Evolutionary conservation across 2,888 invertebrate species (phyloP), one percentile per base, ranked within the genome.

Genomic region (Odontocerum albicorne): DNA sequence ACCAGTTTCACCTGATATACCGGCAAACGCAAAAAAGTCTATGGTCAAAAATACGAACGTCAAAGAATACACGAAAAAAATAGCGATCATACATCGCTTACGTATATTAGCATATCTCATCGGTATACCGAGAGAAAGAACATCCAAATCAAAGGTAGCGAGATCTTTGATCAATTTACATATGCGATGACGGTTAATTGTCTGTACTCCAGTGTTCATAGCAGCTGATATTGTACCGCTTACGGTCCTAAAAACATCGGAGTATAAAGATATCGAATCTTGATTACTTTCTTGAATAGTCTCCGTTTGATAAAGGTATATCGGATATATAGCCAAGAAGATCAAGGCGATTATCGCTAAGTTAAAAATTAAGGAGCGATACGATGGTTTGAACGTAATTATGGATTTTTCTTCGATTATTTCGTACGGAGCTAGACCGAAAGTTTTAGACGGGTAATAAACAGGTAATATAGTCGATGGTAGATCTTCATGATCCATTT

Each of bases 351-450:
- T 8, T 2, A 27, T 12, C 3, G 27, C 13, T 19, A 21, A 8
- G 16, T 36, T 40, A 31, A 52, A 50, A 12, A 49, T n/a, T 2
- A 49, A 17, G 2, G 40, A 33, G 8, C 31, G 17, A 17, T 31
- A 47, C 12, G 22, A 39, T 1, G 49, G 10, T 1, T 32, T 39
- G 42, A 42, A 57, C 33, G 42, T 12, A 12, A 19, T 27, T 13
- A 7, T 44, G 3, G 21, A 12, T 6, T 42, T 39, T 8, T 35
- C 20, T 3, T 8, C 16, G n/a, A 12, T 4, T 3, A 32, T 4
- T 1, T 13, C 20, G 15, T 49, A 57, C 19, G 57, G 57, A 16
- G 58, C 46, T 13, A 55, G 15, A 2, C 58, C 58, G 3, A 58
- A 35, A 6, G 55, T 38, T 36, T 50, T 55, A 4, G 51, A 13